These are phyloP conservation scores for Galeruca laticollis DNA, from an alignment of 2,888 invertebrate species.

Conservation along the genomic window DNA sequence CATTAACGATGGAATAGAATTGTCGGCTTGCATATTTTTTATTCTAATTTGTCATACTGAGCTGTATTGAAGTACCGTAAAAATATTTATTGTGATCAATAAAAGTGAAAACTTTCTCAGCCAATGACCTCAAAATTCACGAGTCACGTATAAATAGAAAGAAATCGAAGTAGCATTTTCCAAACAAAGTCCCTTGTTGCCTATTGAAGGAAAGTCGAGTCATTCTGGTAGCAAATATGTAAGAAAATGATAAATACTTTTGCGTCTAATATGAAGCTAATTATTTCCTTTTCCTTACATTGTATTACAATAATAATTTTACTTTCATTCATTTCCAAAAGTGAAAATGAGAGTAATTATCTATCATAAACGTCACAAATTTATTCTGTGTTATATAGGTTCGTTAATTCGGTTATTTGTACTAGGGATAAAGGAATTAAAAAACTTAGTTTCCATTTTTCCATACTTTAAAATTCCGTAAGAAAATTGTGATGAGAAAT, in stretches of 20 bases:
- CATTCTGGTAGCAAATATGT: slow-evolving; percentile 1
- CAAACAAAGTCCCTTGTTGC: slow-evolving; percentile 8
- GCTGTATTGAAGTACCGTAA: not conserved
- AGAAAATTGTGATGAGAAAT: too few relatives aligned
- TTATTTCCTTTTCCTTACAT: slow-evolving; percentile 4
- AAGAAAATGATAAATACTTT: slow-evolving; percentile 39
- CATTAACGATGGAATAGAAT: too few relatives aligned
- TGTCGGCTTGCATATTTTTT: too few relatives aligned
- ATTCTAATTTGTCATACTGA: not conserved
- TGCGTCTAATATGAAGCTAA: slow-evolving; percentile 31
- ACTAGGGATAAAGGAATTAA: too few relatives aligned
- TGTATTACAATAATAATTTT: not conserved
- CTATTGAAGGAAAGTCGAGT: slow-evolving; percentile 26
- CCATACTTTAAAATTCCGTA: too few relatives aligned
- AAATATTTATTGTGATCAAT: not conserved
- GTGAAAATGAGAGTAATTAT: not conserved
- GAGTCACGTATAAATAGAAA: slow-evolving; percentile 30
- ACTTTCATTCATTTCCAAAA: not conserved
- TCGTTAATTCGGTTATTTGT: too few relatives aligned
- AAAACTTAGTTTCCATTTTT: too few relatives aligned
- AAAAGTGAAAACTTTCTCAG: slow-evolving; percentile 5
- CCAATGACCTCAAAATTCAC: slow-evolving; percentile 17
- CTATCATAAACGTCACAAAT: not conserved
- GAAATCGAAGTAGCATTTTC: slow-evolving; percentile 31
- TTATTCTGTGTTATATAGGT: not conserved